Conservation (phyloP, 2,888 invertebrate genomes). For the Perizoma affinitatum region DNA sequence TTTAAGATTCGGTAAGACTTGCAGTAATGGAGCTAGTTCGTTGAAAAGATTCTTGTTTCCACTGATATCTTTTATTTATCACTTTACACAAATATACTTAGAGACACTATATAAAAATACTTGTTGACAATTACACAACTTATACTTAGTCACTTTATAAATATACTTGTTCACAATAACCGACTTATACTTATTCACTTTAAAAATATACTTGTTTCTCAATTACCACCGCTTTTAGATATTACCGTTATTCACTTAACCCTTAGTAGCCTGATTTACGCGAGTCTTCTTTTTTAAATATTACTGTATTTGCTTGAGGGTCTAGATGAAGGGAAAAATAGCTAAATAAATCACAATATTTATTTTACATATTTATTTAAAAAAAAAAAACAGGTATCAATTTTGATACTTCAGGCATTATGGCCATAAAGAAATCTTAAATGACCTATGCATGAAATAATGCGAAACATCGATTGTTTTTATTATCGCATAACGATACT, state of each 20-base stretch:
- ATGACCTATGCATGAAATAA: constrained; percentile 46
- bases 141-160: too few species aligned
- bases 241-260: too few species aligned
- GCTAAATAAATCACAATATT: constrained; percentile 33
- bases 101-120: too few species aligned
- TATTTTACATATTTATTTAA: too few species aligned
- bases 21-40: constrained; percentile 83
- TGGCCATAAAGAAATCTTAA: constrained; percentile 41
- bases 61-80: too few species aligned
- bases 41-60: constrained; percentile 86
- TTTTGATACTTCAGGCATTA: constrained; percentile 51
- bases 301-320: constrained; percentile 40
- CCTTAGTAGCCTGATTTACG: constrained; percentile 45
- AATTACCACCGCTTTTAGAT: too few species aligned
- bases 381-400: constrained; percentile 45
- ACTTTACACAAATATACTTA: too few species aligned
- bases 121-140: too few species aligned
- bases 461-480: constrained; percentile 51
- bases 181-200: too few species aligned
- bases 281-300: constrained; percentile 40
- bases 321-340: constrained; percentile 46
- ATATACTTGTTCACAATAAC: too few species aligned
- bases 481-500: constrained; percentile 49
- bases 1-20: constrained; percentile 83
- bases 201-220: too few species aligned